Base-by-base conservation (phyloP, 1,140 invertebrate genomes). In the Trichonephila clavipes region DNA sequence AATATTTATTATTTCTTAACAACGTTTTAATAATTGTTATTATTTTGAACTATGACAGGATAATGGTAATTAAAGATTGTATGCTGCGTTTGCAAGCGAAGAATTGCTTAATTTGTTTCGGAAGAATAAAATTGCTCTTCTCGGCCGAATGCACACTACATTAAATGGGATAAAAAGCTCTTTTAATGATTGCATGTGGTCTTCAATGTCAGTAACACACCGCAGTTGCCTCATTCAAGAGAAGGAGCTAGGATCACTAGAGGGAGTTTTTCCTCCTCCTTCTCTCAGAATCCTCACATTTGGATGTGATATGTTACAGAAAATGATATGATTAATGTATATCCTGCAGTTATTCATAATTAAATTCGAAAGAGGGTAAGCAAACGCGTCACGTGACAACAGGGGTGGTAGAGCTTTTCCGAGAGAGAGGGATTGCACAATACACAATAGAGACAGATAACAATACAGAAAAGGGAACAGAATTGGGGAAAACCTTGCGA, bases 321-420 rank as follows among this genome's bases (percentile, higher is more conserved):
- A 87, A 40, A 87, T 64, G 61, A 62, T 87, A 87, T 87, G 85
- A 83, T 83, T 83, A 83, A 83, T 83, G 82, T 83, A 83, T 83
- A 83, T 83, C 88, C 44, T 59, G 88, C 34, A 91, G 81, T 91
- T 91, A 69, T 90, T 91, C 90, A 62, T 91, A 91, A 91, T 91
- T 91, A 83, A 91, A 86, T 92, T 86, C 90, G 90, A 83, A 18
- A 24, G 58, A n/a, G 82, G 69, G 72, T 90, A 69, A 24, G 66
- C 88, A 40, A 90, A 69, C 5, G 58, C 16, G 64, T 86, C 82
- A 61, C 62, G 62, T 28, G 62, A 72, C 44, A 21, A 18, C 19
- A 14, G 18, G n/a, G 72, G 14, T 16, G 28, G 72, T 34, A 14
- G 28, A 40, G 28, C 16, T 34, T 77, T 77, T 69, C 21, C n/a